These are phyloP conservation scores for Oncorhynchus nerka DNA, from an alignment of 2,113 vertebrate species.

Conservation along the genomic window DNA sequence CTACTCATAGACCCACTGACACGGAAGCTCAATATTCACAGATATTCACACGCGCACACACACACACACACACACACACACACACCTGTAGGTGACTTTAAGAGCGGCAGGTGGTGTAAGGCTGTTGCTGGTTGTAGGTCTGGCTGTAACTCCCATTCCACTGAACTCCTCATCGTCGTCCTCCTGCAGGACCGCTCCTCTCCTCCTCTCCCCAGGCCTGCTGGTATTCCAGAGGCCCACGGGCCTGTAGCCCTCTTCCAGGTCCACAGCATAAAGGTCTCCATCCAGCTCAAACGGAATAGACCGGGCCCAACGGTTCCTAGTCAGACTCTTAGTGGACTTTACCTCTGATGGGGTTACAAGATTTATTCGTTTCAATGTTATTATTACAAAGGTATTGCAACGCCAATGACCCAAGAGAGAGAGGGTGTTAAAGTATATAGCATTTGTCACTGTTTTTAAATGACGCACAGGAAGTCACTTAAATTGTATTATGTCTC, in stretches of 20 bases:
- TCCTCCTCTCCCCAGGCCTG: conserved; percentile 53
- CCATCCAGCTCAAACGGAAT: conserved; percentile 77
- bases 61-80: conserved; percentile 18
- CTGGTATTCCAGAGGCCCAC: conserved; percentile 73
- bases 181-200: conserved; percentile 34
- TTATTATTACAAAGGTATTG: neutral
- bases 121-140: conserved; percentile 63
- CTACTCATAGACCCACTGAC: conserved; percentile 33
- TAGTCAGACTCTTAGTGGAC: conserved; percentile 62
- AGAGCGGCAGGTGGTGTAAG: conserved; percentile 78
- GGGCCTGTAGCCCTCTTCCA: conserved; percentile 73
- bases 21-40: too few relatives aligned
- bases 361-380: neutral
- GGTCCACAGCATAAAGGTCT: conserved; percentile 72
- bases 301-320: conserved; percentile 83
- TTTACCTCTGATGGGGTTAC: conserved; percentile 78
- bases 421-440: too few relatives aligned
- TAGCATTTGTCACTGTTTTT: too few relatives aligned
- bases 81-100: conserved; percentile 90
- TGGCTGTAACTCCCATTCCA: conserved; percentile 79
- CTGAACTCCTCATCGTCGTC: conserved; percentile 78
- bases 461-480: too few relatives aligned
- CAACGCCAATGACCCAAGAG: too few relatives aligned
- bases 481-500: too few relatives aligned
- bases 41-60: too few relatives aligned